phyloP scores from a whole-genome alignment of 2,797 vertebrate genomes.

The Cuculus canorus region DNA sequence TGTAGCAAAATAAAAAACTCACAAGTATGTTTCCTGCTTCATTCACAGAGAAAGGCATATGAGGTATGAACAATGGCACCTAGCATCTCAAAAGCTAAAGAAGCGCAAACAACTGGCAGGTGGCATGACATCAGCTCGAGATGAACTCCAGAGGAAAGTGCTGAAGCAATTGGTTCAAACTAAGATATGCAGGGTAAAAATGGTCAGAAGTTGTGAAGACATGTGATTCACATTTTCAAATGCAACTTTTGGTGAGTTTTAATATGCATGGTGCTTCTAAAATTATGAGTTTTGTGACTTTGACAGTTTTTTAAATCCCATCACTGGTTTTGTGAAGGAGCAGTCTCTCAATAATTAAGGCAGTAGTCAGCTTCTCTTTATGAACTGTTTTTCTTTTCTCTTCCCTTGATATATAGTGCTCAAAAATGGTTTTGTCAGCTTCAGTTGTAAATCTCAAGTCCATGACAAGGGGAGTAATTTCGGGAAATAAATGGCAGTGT shows the following conservation, averaged over 20 bases:
- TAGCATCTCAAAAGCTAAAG: neutral
- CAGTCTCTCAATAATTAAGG: neutral
- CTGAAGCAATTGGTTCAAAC: neutral
- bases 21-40: neutral
- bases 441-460: constrained; percentile 19
- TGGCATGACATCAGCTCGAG: neutral
- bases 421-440: neutral
- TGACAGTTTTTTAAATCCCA: neutral
- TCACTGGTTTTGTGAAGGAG: neutral
- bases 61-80: neutral
- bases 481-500: neutral
- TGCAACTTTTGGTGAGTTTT: neutral
- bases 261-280: neutral
- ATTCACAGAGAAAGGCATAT: neutral
- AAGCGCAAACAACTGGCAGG: neutral
- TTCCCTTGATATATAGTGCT: neutral
- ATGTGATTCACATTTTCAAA: neutral
- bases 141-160: neutral
- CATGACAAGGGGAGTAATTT: constrained; percentile 2
- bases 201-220: neutral
- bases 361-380: neutral
- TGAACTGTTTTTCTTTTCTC: neutral
- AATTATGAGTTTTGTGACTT: neutral
- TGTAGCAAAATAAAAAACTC: neutral
- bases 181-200: neutral